These are phyloP conservation scores for Prostheceraeus crozeri DNA, from an alignment of 2,888 invertebrate species.

Conservation along the genomic window DNA sequence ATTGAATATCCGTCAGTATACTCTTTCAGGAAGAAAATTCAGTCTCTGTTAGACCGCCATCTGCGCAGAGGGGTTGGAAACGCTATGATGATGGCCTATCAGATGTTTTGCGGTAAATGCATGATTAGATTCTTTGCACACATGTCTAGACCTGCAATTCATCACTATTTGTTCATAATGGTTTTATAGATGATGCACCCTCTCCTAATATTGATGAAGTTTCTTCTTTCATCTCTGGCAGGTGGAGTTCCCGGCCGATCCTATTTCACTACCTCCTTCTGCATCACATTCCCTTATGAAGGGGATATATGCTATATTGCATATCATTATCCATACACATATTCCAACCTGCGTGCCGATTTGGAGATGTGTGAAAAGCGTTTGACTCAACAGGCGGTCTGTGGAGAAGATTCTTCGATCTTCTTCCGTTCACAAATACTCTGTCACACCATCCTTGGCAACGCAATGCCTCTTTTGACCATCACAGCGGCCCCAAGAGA, in stretches of 20 bases:
- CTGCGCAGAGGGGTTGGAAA: too few species aligned
- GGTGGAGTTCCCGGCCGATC: conserved; percentile 47
- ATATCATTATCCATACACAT: conserved; percentile 79
- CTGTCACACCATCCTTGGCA: conserved; percentile 67
- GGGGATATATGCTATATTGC: conserved; percentile 75
- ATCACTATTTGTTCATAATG: too few species aligned
- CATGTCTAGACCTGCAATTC: too few species aligned
- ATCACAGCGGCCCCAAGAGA: conserved; percentile 61
- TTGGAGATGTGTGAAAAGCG: too few species aligned
- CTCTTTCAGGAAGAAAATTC: too few species aligned
- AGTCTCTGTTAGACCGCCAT: too few species aligned
- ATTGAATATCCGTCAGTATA: too few species aligned
- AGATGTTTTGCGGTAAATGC: neutral
- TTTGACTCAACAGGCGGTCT: too few species aligned
- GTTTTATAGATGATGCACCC: neutral
- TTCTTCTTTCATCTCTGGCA: neutral
- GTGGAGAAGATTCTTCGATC: conserved; percentile 57
- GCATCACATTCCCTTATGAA: conserved; percentile 67
- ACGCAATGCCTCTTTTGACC: conserved; percentile 69
- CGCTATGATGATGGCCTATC: too few species aligned
- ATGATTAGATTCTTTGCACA: too few species aligned
- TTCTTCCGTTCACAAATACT: conserved; percentile 66
- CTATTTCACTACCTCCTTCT: conserved; percentile 72
- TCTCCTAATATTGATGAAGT: neutral
- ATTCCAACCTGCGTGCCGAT: conserved; percentile 60